phyloP scores from a whole-genome alignment of 2,113 vertebrate species.

The Mustela lutreola region DNA sequence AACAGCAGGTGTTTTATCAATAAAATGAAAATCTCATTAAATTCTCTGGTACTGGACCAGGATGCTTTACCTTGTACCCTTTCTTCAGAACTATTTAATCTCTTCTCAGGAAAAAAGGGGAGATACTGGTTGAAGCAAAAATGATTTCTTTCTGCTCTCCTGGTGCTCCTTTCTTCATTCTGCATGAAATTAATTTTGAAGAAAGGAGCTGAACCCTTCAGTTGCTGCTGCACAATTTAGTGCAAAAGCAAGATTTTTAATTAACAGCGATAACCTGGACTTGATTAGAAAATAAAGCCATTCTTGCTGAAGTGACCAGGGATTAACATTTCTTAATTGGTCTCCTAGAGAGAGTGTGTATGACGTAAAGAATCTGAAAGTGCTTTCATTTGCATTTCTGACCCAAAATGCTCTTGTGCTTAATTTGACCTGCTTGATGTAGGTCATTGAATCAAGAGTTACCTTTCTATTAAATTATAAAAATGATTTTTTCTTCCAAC shows the following conservation, averaged over 20 bases:
- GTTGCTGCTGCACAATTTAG: conserved; percentile 55
- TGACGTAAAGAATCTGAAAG: not conserved
- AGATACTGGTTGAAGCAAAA: conserved; percentile 68
- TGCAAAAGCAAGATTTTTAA: conserved; percentile 43
- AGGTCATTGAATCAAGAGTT: not conserved
- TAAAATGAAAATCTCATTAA: conserved; percentile 42
- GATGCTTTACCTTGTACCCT: not conserved
- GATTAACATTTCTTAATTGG: not conserved
- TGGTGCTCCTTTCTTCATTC: not conserved
- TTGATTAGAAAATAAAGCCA: conserved; percentile 10
- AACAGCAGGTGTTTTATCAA: conserved; percentile 11
- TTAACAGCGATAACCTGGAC: conserved; percentile 50
- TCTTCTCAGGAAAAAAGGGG: conserved; percentile 21
- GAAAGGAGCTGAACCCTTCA: not conserved
- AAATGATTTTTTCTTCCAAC: conserved; percentile 2
- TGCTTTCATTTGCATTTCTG: conserved; percentile 7
- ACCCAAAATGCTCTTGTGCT: not conserved
- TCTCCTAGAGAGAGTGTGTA: not conserved
- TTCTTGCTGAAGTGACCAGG: not conserved
- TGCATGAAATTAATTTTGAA: conserved; percentile 56
- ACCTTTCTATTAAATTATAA: not conserved
- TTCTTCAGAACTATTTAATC: conserved; percentile 53
- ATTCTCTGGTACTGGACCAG: conserved; percentile 32
- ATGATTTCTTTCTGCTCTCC: not conserved
- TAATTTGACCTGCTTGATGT: not conserved